Conservation (phyloP, 2,888 invertebrate species). For the Malthinus flaveolus region DNA sequence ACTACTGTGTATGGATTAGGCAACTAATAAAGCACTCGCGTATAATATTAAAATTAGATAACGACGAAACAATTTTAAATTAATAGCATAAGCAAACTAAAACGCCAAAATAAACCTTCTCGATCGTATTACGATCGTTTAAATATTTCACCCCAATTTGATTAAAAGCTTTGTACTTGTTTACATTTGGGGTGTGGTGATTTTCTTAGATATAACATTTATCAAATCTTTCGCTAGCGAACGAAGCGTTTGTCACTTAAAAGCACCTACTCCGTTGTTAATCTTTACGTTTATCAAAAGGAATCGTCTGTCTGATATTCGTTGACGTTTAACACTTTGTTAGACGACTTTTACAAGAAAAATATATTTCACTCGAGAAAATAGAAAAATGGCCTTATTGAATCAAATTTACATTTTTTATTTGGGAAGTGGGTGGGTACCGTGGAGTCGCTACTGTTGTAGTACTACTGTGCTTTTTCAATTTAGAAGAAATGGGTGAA, state of each 20-base stretch:
- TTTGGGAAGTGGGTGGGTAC: no score
- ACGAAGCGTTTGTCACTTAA: constrained; percentile 10
- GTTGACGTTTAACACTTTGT: not conserved
- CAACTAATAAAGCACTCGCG: no score
- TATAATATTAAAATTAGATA: not conserved
- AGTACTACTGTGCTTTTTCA: no score
- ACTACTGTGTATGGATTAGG: no score
- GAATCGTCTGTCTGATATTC: constrained; percentile 4
- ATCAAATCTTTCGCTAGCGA: constrained; percentile 10
- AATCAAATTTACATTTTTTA: no score
- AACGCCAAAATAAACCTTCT: not conserved
- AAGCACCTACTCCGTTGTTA: constrained; percentile 5
- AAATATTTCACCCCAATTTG: constrained; percentile 9
- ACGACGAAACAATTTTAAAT: no score
- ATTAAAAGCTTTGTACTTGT: constrained; percentile 4
- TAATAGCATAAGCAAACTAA: not conserved
- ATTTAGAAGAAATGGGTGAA: no score
- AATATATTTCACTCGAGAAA: no score
- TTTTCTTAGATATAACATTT: constrained; percentile 7
- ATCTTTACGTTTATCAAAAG: constrained; percentile 6
- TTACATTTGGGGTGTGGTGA: constrained; percentile 6
- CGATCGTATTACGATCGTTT: not conserved
- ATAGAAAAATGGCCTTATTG: no score
- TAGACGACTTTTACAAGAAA: not conserved
- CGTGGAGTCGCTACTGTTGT: no score